Evolutionary conservation across 35 echinoderm and acorn worm genomes (phyloP).

Genomic region (Heliocidaris tuberculata): DNA sequence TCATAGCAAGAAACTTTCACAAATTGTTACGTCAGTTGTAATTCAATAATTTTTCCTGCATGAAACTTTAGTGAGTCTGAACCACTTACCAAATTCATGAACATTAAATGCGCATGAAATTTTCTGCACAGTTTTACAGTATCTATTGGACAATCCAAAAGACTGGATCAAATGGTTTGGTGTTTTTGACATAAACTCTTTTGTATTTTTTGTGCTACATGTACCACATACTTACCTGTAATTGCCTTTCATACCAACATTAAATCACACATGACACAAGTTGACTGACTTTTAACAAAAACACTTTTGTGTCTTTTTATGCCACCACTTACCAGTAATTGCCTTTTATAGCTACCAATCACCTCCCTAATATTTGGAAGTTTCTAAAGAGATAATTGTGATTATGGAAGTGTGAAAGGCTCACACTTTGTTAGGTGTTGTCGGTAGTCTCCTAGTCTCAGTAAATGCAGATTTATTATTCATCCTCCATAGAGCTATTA

Average conservation of each 20-base stretch:
- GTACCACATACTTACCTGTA: not conserved
- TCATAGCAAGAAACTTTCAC: too few relatives aligned
- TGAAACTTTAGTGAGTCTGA: too few relatives aligned
- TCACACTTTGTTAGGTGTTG: not conserved
- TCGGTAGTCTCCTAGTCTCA: not conserved
- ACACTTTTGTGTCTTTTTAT: not conserved
- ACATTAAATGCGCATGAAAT: too few relatives aligned
- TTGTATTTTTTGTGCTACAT: not conserved
- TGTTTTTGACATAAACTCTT: too few relatives aligned
- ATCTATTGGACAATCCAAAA: too few relatives aligned
- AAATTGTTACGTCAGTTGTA: too few relatives aligned
- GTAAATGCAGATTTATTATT: too few relatives aligned
- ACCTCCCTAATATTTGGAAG: not conserved
- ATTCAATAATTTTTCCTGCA: too few relatives aligned
- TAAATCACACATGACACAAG: not conserved
- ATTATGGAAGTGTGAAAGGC: not conserved
- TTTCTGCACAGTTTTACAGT: too few relatives aligned
- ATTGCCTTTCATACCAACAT: not conserved
- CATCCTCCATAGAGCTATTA: too few relatives aligned
- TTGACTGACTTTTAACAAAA: not conserved
- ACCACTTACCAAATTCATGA: too few relatives aligned
- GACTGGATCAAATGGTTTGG: too few relatives aligned
- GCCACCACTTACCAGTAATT: not conserved
- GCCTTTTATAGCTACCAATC: not conserved
- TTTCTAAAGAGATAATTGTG: not conserved